Evolutionary conservation across 1,140 invertebrate species (phyloP).

Genomic region (Caenorhabditis brenneri): DNA sequence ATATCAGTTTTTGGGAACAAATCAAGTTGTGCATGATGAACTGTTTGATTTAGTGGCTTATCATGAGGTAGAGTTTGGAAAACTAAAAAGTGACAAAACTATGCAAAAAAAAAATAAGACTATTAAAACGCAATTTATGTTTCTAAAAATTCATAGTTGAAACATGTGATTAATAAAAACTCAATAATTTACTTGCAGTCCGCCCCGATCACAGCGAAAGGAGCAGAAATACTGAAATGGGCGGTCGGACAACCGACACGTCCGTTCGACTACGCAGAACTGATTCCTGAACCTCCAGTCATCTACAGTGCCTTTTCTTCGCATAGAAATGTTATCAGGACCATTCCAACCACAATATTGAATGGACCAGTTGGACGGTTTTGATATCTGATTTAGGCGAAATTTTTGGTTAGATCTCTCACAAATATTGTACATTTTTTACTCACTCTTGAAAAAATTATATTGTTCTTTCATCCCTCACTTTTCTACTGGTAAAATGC

Average conservation of each 20-base stretch:
- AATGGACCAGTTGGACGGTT: constrained; percentile 36
- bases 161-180: too few species aligned
- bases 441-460: too few species aligned
- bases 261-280: constrained; percentile 72
- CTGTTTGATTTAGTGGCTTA: constrained; percentile 78
- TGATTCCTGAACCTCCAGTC: constrained; percentile 53
- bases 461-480: too few species aligned
- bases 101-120: too few species aligned
- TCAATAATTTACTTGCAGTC: constrained; percentile 72
- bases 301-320: neutral
- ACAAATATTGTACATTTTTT: too few species aligned
- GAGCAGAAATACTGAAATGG: constrained; percentile 76
- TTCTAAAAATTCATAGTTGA: too few species aligned
- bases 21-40: constrained; percentile 73
- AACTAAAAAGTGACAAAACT: too few species aligned
- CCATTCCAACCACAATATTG: constrained; percentile 14
- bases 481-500: too few species aligned
- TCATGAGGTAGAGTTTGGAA: constrained; percentile 74
- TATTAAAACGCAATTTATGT: too few species aligned
- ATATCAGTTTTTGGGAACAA: constrained; percentile 79
- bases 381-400: too few species aligned
- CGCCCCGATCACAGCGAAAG: constrained; percentile 77
- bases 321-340: neutral
- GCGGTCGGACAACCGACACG: constrained; percentile 73
- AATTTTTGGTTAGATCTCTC: too few species aligned